Base-by-base conservation (phyloP, 2,888 invertebrate species). In the Melinaea menophilus region DNA sequence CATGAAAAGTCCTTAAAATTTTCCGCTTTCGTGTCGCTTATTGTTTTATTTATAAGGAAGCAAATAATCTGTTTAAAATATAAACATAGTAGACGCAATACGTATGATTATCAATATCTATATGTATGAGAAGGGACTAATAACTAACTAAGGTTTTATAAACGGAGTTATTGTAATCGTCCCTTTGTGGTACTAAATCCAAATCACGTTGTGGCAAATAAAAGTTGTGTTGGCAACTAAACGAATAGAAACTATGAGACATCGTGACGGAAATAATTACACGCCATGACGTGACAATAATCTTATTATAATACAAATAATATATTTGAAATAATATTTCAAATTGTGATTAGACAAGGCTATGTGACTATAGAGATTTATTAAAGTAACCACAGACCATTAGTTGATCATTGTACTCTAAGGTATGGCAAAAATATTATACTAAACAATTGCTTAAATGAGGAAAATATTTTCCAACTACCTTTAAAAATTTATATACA, bases 201-300 rank as follows among this genome's bases (percentile, higher is more conserved):
- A 35, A 41, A 34, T 58, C 62, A 62, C 63, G 59, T 63, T 51
- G 55, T 33, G 41, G 56, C 59, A 56, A 55, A 59, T 63, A 41
- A 55, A 63, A 58, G 46, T 45, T 58, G 55, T 55, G 58, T 55
- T 57, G 34, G 58, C 13, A 58, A 55, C 55, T 62, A 62, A 47
- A 58, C 58, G 55, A 55, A 55, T 58, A 62, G 55, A 54, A 55
- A 58, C 61, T 51, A 51, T 51, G 51, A 51, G 7, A 51, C 9
- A 41, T 45, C 55, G 55, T 55, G 54, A 45, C n/a, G 41, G 13
- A 55, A 59, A 59, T 59, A 41, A 9, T 41, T 9, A 41, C 41
- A 37, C 9, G 34, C n/a, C 9, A 58, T 58, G 48, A 34, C 13
- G 35, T 58, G 33, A 48, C 35, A 48, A 48, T n/a, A 35, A 58